Base-by-base conservation (phyloP, 2,888 invertebrate species). In the Beris morrisii region DNA sequence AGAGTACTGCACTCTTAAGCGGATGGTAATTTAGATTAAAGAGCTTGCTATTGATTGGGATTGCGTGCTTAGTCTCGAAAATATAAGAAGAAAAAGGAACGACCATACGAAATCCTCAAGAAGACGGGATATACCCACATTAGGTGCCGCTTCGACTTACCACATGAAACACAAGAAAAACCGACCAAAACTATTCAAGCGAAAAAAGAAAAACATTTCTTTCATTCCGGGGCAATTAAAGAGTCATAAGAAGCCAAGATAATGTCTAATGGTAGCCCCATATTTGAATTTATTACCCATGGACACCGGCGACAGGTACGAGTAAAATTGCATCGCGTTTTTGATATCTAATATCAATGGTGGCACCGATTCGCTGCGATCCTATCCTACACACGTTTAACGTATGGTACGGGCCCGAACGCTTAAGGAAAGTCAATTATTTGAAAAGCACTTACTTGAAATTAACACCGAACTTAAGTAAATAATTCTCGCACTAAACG, bases 1-100 rank as follows among this genome's bases (percentile, higher is more conserved):
- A 68, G 65, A 57, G 68, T 68, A 68, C 63, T 65, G 66, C 66
- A 64, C 65, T 65, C 58, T 68, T 68, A 66, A 66, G 64, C 66
- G 68, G 66, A 68, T 68, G 68, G 66, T 68, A 68, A 68, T 68
- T 68, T 68, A 68, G 66, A 68, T 68, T 68, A 68, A 68, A 63
- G 56, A 61, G 66, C 63, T 54, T 66, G 63, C 65, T 43, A 64
- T 68, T 68, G 66, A 68, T 68, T 66, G 68, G 68, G 50, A 53
- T 68, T 68, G 68, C 68, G 68, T 68, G 68, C 54, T 68, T 50
- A 38, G 38, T 38, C 38, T 38, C 38, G 38, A 38, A 38, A 22
- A 22, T 22, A 22, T 22, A 22, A 22, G 22, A 22, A 22, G 22
- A 22, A 22, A 22, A 22, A 22, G 22, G 22, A 22, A 22, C 3